Evolutionary conservation across 2,113 vertebrate species (phyloP).

Genomic region (Dromas ardeola): DNA sequence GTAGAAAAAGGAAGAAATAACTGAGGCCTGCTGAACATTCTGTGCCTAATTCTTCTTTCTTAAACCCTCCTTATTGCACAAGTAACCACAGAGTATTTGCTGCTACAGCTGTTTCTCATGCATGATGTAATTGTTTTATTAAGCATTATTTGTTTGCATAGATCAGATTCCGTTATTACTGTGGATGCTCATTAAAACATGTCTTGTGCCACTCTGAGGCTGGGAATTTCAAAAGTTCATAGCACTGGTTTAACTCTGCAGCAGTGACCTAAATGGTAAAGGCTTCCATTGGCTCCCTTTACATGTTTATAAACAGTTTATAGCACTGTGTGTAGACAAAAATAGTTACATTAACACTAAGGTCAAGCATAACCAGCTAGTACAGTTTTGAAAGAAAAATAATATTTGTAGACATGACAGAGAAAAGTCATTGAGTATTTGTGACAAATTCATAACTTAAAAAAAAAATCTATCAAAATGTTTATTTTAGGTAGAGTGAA

Average conservation of each 20-base stretch:
- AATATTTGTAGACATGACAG: neutral
- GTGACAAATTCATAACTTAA: neutral
- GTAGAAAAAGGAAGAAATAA: neutral
- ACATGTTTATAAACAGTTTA: constrained; percentile 3
- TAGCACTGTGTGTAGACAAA: neutral
- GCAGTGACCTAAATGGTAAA: neutral
- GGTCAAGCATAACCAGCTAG: neutral
- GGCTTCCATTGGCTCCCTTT: neutral
- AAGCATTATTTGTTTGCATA: constrained; percentile 40
- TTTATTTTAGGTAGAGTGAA: neutral
- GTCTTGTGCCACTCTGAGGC: neutral
- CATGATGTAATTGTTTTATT: constrained; percentile 43
- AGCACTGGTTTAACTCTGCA: neutral
- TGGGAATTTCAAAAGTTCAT: neutral
- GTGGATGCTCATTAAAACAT: constrained; percentile 1
- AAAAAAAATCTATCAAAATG: neutral
- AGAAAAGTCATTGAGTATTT: neutral
- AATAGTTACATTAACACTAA: neutral
- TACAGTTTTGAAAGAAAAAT: neutral
- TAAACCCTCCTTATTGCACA: neutral
- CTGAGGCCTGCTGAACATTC: neutral
- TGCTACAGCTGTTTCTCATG: constrained; percentile 18
- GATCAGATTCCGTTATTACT: neutral
- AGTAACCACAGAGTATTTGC: constrained; percentile 29
- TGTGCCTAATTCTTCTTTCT: neutral